A percentile compares a stretch with the other conserved stretches of the same genome.
phyloP scores from a whole-genome alignment of 2,797 vertebrate genomes.

The Gallirallus australis region DNA sequence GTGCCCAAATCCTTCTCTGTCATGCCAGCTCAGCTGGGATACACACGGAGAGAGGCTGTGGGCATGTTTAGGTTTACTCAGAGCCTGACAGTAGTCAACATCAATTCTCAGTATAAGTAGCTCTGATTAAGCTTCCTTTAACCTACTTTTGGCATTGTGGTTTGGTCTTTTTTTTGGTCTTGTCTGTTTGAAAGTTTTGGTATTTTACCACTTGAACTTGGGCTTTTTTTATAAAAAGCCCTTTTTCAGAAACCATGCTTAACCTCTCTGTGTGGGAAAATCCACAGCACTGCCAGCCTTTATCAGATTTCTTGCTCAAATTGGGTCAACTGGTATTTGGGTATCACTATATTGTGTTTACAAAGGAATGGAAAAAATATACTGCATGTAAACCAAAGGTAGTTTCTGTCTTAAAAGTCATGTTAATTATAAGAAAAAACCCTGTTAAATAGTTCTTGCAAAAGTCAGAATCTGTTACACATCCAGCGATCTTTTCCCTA shows the following conservation, averaged over 20 bases:
- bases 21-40: not conserved
- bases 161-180: not conserved
- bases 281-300: not conserved
- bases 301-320: slow-evolving; percentile 19
- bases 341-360: not conserved
- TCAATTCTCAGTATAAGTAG: not conserved
- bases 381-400: not conserved
- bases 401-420: not conserved
- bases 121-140: not conserved
- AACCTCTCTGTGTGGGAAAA: not conserved
- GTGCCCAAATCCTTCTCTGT: not conserved
- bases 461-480: not conserved
- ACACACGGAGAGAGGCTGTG: not conserved
- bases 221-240: not conserved
- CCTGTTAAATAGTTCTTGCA: not conserved
- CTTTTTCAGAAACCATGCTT: not conserved
- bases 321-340: not conserved
- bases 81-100: not conserved
- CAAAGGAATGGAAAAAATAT: not conserved
- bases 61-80: not conserved
- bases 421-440: not conserved
- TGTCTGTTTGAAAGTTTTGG: not conserved
- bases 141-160: not conserved
- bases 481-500: not conserved
- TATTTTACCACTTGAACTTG: not conserved